Evolutionary conservation across 2,888 invertebrate genomes (phyloP), one percentile per base, ranked within the genome.

Genomic region (Epinotia brunnichana): DNA sequence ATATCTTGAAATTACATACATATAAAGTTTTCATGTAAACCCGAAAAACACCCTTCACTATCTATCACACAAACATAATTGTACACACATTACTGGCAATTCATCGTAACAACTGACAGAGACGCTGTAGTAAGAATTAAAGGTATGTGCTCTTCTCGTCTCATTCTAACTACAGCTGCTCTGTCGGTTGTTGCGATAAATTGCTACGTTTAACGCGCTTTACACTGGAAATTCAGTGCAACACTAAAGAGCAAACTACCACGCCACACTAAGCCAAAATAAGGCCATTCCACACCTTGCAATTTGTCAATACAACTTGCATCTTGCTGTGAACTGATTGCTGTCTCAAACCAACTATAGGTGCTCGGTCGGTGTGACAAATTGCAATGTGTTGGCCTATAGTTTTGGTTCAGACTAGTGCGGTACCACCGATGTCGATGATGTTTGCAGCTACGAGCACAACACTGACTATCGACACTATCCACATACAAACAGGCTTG

Each of bases 381-480:
- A n/a, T 39, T 17, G 39, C 59, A 17, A 35, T 2, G 17, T 39
- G 11, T 17, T 17, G 39, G 17, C 11, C 59, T 17, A 17, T n/a
- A n/a, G 59, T 7, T 53, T 19, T 17, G 19, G 53, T 17, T 53
- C 53, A 24, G 60, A 21, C 51, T 74, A 74, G 72, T 72, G 72
- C 60, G 66, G 63, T 44, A 51, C 59, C 73, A 53, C 59, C 79
- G 76, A 78, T 76, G 62, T 69, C 73, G 69, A 74, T 74, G 74
- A 77, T 76, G 76, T 78, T 78, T 77, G 76, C 79, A 80, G 78
- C 74, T 74, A 76, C 57, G 71, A 69, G 74, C 69, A 78, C 77
- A 77, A 77, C 79, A 82, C 78, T 78, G 80, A 80, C 82, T 82
- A 83, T 81, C 66, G 80, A 85, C 82, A 82, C 83, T 82, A 83